These are phyloP conservation scores for Hemichromis elongatus DNA, from an alignment of 2,113 vertebrate species.

Conservation along the genomic window DNA sequence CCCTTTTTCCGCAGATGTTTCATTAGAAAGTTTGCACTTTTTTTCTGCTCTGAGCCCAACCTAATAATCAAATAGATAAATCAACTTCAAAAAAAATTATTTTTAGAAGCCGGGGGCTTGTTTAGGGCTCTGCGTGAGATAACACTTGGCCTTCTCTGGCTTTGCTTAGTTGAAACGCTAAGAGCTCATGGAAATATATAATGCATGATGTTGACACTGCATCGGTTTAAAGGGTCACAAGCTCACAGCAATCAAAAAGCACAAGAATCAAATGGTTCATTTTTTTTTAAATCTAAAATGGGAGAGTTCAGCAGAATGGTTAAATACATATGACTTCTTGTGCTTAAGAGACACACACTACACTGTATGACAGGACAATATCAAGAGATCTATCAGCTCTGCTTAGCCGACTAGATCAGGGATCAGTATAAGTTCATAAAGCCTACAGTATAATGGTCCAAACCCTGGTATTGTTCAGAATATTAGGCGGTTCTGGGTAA, in stretches of 20 bases:
- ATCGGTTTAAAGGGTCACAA: neutral
- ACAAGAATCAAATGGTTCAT: neutral
- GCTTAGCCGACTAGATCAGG: neutral
- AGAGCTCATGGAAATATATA: neutral
- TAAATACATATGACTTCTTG: neutral
- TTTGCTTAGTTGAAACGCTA: neutral
- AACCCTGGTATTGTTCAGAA: neutral
- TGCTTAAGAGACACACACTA: neutral
- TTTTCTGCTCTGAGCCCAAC: neutral
- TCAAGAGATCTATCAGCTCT: neutral
- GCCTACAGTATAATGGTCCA: neutral
- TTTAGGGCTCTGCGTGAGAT: neutral
- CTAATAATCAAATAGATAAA: neutral
- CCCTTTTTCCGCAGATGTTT: neutral
- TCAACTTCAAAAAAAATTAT: neutral
- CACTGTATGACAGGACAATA: neutral
- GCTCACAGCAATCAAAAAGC: neutral
- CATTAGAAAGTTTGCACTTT: neutral
- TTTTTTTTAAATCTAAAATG: neutral
- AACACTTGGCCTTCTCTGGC: neutral
- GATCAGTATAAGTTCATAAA: neutral
- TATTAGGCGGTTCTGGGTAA: neutral
- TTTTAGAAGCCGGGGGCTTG: neutral
- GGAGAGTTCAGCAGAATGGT: neutral
- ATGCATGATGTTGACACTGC: neutral